These are phyloP conservation scores for Epistrophe grossulariae DNA, from an alignment of 2,888 invertebrate species.

Conservation along the genomic window DNA sequence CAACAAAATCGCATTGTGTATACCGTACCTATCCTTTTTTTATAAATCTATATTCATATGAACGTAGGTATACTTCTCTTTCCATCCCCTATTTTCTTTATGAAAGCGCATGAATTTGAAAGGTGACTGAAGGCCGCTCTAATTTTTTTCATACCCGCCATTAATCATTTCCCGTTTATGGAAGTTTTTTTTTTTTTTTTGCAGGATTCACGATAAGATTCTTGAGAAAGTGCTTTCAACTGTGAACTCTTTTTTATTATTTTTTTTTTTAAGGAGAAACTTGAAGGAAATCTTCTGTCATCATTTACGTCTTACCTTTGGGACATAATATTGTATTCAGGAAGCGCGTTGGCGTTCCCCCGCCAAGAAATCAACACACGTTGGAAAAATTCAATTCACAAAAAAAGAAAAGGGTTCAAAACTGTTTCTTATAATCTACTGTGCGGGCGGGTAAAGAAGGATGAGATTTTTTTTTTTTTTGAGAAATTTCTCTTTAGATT, in stretches of 20 bases:
- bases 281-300: slow-evolving; percentile 65
- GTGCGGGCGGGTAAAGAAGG: background rate
- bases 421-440: slow-evolving; percentile 49
- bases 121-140: slow-evolving; percentile 66
- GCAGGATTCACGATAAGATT: slow-evolving; percentile 44
- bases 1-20: slow-evolving; percentile 11
- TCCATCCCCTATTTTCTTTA: background rate
- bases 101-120: slow-evolving; percentile 41
- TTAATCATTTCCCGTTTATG: slow-evolving; percentile 72
- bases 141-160: slow-evolving; percentile 47
- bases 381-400: background rate
- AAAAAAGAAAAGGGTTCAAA: slow-evolving; percentile 53
- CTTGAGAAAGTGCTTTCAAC: slow-evolving; percentile 50
- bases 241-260: slow-evolving; percentile 26
- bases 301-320: slow-evolving; percentile 68
- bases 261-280: background rate
- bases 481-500: slow-evolving; percentile 44
- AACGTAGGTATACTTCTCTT: background rate
- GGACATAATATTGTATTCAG: slow-evolving; percentile 61
- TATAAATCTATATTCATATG: slow-evolving; percentile 44
- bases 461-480: background rate
- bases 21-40: background rate
- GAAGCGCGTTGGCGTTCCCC: slow-evolving; percentile 37
- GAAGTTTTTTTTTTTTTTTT: slow-evolving; percentile 46
- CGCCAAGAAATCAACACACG: slow-evolving; percentile 63